phyloP scores from a whole-genome alignment of 2,797 vertebrate genomes.

The Alosa sapidissima region DNA sequence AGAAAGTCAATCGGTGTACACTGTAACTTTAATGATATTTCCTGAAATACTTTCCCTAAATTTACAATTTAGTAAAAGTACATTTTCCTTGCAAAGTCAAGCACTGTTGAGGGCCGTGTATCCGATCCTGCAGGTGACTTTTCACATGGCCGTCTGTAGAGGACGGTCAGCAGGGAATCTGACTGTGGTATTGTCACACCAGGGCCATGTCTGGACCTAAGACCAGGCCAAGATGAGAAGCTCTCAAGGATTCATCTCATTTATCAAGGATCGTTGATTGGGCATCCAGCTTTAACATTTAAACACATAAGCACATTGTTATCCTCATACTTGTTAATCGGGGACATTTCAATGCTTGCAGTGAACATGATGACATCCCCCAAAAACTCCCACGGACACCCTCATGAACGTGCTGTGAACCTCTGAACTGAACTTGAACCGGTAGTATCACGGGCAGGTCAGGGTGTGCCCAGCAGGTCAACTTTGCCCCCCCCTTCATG shows the following conservation, averaged over 20 bases:
- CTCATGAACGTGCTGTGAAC: conserved; percentile 74
- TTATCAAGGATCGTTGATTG: too few relatives aligned
- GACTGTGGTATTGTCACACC: too few relatives aligned
- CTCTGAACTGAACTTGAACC: conserved; percentile 77
- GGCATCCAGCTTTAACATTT: too few relatives aligned
- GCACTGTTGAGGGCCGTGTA: background rate
- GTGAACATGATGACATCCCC: background rate
- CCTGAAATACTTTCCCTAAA: background rate
- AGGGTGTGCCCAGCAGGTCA: conserved; percentile 23
- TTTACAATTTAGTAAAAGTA: conserved; percentile 2
- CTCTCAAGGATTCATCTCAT: too few relatives aligned
- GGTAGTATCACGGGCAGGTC: conserved; percentile 37
- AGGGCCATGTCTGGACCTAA: too few relatives aligned
- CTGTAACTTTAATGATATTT: background rate
- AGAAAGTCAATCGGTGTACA: background rate
- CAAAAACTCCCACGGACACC: background rate
- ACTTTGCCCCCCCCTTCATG: conserved; percentile 22
- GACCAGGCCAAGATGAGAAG: too few relatives aligned
- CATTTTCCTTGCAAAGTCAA: conserved; percentile 6
- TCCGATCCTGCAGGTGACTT: background rate
- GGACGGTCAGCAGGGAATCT: too few relatives aligned
- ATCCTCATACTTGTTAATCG: background rate
- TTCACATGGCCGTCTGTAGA: background rate
- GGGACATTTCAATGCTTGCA: background rate
- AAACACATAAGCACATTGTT: too few relatives aligned